Evolutionary conservation across 2,113 vertebrate genomes (phyloP).

Genomic region (Dermatemys mawii): DNA sequence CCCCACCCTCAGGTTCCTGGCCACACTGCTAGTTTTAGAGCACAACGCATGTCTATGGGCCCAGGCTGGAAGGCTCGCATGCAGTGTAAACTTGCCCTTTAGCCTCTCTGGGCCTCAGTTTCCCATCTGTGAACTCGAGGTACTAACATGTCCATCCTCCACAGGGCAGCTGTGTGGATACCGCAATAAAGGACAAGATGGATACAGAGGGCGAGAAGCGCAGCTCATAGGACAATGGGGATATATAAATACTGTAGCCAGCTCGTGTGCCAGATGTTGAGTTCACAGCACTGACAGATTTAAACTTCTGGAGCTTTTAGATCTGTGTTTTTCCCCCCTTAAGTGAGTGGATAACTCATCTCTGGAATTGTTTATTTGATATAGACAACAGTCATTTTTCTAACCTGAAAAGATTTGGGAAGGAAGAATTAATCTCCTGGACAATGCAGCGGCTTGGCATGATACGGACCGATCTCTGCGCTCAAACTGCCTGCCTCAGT

Average conservation of each 20-base stretch:
- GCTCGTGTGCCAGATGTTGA: not conserved
- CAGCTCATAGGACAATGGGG: not conserved
- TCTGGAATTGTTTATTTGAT: not conserved
- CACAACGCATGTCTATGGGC: not conserved
- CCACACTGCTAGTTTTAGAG: not conserved
- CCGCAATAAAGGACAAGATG: not conserved
- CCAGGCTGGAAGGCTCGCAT: not conserved
- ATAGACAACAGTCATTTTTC: not conserved
- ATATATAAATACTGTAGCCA: not conserved
- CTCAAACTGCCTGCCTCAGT: slow-evolving; percentile 49
- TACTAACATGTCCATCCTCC: not conserved
- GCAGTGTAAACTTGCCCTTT: not conserved
- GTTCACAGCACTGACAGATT: not conserved
- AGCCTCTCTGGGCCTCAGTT: too few species aligned
- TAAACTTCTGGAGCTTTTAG: not conserved
- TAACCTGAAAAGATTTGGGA: not conserved
- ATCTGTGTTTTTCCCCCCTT: slow-evolving; percentile 1
- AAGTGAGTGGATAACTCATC: not conserved
- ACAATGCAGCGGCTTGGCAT: slow-evolving; percentile 30
- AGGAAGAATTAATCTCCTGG: not conserved
- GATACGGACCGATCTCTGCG: accelerated
- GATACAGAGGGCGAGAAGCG: not conserved
- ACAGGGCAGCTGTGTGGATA: not conserved
- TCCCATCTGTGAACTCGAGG: not conserved
- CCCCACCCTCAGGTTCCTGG: not conserved